These are phyloP conservation scores for Phalanger gymnotis DNA, from an alignment of 2,797 vertebrate genomes.

Conservation along the genomic window DNA sequence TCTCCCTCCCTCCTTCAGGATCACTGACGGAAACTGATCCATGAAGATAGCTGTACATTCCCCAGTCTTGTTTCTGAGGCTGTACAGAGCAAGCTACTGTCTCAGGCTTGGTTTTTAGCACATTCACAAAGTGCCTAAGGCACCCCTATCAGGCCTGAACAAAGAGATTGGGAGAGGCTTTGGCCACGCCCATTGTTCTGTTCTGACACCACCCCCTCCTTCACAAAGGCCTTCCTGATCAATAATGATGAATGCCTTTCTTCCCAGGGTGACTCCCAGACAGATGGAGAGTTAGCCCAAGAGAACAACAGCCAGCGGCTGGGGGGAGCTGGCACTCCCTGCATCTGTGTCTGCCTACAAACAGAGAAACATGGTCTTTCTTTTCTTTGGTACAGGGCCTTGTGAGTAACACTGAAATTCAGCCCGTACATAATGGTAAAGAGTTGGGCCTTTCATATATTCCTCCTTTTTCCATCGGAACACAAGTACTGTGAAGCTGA, in stretches of 20 bases:
- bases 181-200: not conserved
- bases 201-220: not conserved
- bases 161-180: not conserved
- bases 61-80: not conserved
- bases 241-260: not conserved
- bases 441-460: not conserved
- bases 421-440: not conserved
- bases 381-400: not conserved
- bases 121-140: not conserved
- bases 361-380: not conserved
- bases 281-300: not conserved
- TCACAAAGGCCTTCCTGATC: slow-evolving; percentile 12
- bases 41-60: not conserved
- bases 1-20: not conserved
- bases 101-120: not conserved
- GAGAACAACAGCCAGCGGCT: not conserved
- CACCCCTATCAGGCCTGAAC: not conserved
- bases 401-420: not conserved
- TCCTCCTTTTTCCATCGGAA: not conserved
- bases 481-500: not conserved
- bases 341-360: not conserved
- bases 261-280: not conserved
- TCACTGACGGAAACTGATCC: not conserved
- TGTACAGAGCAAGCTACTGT: not conserved
- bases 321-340: not conserved